Percentiles rank a stretch among this genome's conserved stretches.
phyloP scores from a whole-genome alignment of 2,113 vertebrate species.

The Dasyprocta punctata region DNA sequence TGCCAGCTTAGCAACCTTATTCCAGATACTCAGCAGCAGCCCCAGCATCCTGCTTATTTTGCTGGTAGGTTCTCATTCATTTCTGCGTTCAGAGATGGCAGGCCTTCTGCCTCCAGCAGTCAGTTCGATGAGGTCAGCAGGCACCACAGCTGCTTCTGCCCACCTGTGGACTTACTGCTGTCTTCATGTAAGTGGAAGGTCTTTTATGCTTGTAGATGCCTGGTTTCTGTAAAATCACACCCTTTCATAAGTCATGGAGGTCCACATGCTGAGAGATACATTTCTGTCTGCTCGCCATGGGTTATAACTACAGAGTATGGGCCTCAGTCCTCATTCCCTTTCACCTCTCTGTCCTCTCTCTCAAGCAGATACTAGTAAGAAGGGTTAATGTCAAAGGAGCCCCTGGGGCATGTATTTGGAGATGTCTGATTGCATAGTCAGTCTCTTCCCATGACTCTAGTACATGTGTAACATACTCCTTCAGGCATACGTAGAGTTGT shows the following conservation, averaged over 20 bases:
- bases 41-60: conserved; percentile 89
- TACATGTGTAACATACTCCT: neutral
- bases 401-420: neutral
- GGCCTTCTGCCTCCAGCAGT: neutral
- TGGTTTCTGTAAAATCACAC: neutral
- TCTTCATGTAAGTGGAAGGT: neutral
- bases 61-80: conserved; percentile 87
- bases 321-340: neutral
- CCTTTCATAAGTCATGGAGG: neutral
- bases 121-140: neutral
- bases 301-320: neutral
- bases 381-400: neutral
- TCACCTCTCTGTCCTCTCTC: neutral
- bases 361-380: neutral
- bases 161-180: neutral
- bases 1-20: conserved; percentile 79
- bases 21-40: conserved; percentile 88
- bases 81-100: neutral
- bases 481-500: neutral
- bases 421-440: neutral
- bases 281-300: neutral
- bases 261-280: neutral
- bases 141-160: neutral
- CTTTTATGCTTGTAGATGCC: neutral
- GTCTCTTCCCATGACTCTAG: neutral